These are phyloP conservation scores for Mamestra brassicae DNA, from an alignment of 2,888 invertebrate genomes.

Conservation along the genomic window DNA sequence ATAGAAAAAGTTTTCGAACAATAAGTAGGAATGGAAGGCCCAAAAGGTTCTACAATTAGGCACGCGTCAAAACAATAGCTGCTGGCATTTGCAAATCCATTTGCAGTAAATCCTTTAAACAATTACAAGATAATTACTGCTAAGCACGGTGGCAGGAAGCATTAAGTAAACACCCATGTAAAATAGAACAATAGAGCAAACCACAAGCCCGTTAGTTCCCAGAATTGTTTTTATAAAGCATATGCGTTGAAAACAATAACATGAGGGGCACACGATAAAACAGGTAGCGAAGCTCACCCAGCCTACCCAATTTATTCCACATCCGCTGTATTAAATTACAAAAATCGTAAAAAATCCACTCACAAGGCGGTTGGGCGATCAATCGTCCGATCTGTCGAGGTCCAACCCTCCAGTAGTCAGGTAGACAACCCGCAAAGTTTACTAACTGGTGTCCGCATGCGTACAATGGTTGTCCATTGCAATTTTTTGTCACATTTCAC, in stretches of 20 bases:
- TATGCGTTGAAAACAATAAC: constrained; percentile 80
- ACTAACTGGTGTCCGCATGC: constrained; percentile 82
- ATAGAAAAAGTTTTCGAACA: constrained; percentile 28
- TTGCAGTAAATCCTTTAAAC: constrained; percentile 67
- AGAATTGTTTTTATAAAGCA: constrained; percentile 81
- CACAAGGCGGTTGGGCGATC: constrained; percentile 87
- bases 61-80: constrained; percentile 47
- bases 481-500: constrained; percentile 91
- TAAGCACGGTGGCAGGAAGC: constrained; percentile 86
- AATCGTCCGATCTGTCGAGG: constrained; percentile 79
- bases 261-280: constrained; percentile 83
- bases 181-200: constrained; percentile 83
- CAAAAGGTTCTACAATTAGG: constrained; percentile 1
- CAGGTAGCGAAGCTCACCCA: constrained; percentile 90
- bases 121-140: constrained; percentile 80
- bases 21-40: constrained; percentile 12
- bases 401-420: constrained; percentile 84
- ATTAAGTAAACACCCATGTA: constrained; percentile 78
- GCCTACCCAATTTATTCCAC: constrained; percentile 90
- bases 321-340: constrained; percentile 90
- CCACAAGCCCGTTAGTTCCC: constrained; percentile 83
- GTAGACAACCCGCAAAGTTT: constrained; percentile 89
- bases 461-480: constrained; percentile 85
- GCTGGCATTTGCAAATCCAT: constrained; percentile 21
- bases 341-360: constrained; percentile 82